Base-by-base conservation (phyloP, 1,140 invertebrate species). In the Drosophila parvula region DNA sequence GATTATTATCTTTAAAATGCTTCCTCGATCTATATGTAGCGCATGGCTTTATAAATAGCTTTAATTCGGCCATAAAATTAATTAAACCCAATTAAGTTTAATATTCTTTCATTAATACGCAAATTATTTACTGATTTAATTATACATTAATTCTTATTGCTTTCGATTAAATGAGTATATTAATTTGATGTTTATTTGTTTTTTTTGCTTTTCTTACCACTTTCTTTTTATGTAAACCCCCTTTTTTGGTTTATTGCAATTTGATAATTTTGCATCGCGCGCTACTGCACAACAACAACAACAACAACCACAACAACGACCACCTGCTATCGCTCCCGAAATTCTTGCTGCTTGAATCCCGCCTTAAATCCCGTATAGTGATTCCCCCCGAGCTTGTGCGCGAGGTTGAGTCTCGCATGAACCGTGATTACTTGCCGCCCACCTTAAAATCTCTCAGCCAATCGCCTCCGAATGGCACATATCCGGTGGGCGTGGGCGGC, bases 381-480 rank as follows among this genome's bases (percentile, higher is more conserved):
- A 96, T 97, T 93, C 96, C 96, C 92, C 96, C 96, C 73, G 96
- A 97, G 92, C 93, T 97, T 91, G 95, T 97, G 78, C 95, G 96
- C 94, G 96, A 97, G 92, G 96, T 97, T 67, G 96, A 97, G 94
- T 96, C 95, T 90, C 94, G 97, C 90, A 97, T 98, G 96, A 96
- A 97, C 90, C 94, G 96, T 79, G 94, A 95, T 91, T 96, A 96
- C 90, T 92, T 95, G 55, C 95, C 96, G 50, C 95, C 95, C 58
- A 95, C 95, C 58, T 93, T 92, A 43, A 92, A 92, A 81, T 78
- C 85, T 18, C 81, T 91, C 12, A 91, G 90, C 55, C 82, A 91
- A 47, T 91, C 90, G 45, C 90, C 90, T 16, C 90, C 90, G 11
- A 91, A 79, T 64, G 76, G 73, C 34, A 53, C 56, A 3, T 83